Base-by-base conservation (phyloP, 2,113 vertebrate species). In the Embiotoca jacksoni region DNA sequence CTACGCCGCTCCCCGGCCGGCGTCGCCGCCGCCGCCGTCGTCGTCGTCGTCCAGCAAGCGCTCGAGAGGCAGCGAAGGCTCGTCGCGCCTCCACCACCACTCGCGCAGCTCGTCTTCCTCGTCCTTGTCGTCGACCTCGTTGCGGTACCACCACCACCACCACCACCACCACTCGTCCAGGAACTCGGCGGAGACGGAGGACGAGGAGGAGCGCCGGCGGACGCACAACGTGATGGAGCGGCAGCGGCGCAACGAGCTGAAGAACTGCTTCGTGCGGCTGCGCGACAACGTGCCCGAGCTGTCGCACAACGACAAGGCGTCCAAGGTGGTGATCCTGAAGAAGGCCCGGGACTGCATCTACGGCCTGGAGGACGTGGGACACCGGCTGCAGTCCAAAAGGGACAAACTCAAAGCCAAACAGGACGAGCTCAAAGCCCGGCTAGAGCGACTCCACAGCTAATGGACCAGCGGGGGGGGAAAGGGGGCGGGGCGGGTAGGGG, bases 171-270 rank as follows among this genome's bases (percentile, higher is more conserved):
- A 50, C 72, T 76, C 88, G 4, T 78, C 89, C 0, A 61, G 85
- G 0, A 88, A 82, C 54, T 70, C 80, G 0, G n/a, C 73, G 0
- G 94, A 95, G 62, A 83, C 82, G 0, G 95, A 95, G 68, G 95
- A 95, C 0, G 94, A 95, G 44, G 94, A 95, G 82, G 94, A 95
- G 86, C 71, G 95, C 36, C 86, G 95, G 57, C 81, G 92, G 47
- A 94, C 94, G 2, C 95, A 96, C 90, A 96, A 95, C 13, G 94
- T 96, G 50, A 95, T 96, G 95, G 95, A 96, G 82, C 76, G 95
- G 1, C 95, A 96, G 68, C 81, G 95, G 6, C 91, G 95, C 6
- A 95, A 95, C 39, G 94, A 95, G 88, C 86, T 96, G 15, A 95
- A 95, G 78, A 95, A 94, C 87, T 95, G 95, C 82, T 95, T 96